Base-by-base conservation (phyloP, 2,113 vertebrate genomes). In the Natator depressus region DNA sequence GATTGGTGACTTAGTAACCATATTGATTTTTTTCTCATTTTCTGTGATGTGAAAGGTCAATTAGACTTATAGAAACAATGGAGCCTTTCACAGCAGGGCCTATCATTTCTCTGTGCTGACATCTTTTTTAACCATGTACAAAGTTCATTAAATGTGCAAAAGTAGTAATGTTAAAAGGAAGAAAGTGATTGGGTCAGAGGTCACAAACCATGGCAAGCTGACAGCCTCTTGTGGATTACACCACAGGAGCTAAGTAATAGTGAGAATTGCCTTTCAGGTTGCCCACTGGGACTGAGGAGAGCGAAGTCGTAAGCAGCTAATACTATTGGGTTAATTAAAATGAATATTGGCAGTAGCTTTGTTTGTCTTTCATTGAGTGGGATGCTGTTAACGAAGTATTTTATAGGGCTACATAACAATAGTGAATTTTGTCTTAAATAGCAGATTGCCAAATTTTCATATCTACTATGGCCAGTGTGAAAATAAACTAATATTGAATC, bases 21-120 rank as follows among this genome's bases (percentile, higher is more conserved):
- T 98, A 98, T 98, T 98, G 99, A 99, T 99, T 98, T 98, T 96
- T 92, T 93, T 93, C 96, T 97, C 89, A 20, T 97, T 97, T 98
- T 97, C 98, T 98, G 97, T 96, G 98, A 98, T 98, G 98, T 97
- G 97, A 98, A 98, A 98, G 98, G 98, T 99, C 98, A 98, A 97
- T 98, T 98, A 98, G 97, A 98, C 96, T 97, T 96, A 98, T 94
- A 97, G 98, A 98, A 98, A 98, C 96, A 98, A 98, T 97, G 95
- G 97, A 97, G 97, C 95, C 97, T 98, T 97, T 98, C 98, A 98
- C 98, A 98, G 98, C 98, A 91, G 95, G 98, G 94, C 96, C 97
- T 96, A 98, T 98, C 91, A 31, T 98, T 98, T 98, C 93, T 76
- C 97, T 97, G 88, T 96, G 93, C 96, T 97, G 97, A 98, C 96